phyloP scores from a whole-genome alignment of 2,888 invertebrate species.

The Drosophila emarginata region DNA sequence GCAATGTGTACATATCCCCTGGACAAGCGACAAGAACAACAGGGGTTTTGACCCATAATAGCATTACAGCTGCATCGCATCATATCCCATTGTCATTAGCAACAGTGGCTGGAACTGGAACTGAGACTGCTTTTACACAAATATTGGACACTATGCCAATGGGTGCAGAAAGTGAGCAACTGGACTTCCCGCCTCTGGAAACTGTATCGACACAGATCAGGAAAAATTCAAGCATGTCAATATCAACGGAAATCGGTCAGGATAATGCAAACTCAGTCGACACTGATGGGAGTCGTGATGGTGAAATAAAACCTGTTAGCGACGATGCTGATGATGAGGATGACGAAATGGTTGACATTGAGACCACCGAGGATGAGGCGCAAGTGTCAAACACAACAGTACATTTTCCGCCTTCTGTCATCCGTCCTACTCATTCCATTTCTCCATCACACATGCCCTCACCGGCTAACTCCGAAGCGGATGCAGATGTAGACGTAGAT shows the following conservation, averaged over 20 bases:
- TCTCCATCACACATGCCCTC: background rate
- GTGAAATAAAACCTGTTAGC: background rate
- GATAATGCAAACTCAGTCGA: background rate
- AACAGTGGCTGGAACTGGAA: background rate
- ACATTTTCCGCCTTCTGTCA: constrained; percentile 14
- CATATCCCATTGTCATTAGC: constrained; percentile 15
- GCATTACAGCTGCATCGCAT: constrained; percentile 42
- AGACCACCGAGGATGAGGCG: constrained; percentile 90
- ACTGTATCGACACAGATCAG: background rate
- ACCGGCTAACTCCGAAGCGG: constrained; percentile 36
- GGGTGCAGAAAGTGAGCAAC: constrained; percentile 27
- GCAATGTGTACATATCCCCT: constrained; percentile 39
- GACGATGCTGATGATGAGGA: constrained; percentile 51
- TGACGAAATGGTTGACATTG: constrained; percentile 92
- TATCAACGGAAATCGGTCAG: background rate
- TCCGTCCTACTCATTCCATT: constrained; percentile 31
- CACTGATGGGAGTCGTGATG: background rate
- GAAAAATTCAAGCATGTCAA: constrained; percentile 15
- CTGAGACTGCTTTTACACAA: constrained; percentile 35
- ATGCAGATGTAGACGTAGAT: constrained; percentile 53
- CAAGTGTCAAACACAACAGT: constrained; percentile 9
- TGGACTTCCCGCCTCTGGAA: background rate
- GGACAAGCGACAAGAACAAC: constrained; percentile 50
- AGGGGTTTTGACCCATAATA: constrained; percentile 57
- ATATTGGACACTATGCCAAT: constrained; percentile 29